Percentiles rank a stretch among this genome's conserved stretches.
These are phyloP conservation scores for Nematostella vectensis DNA, from an alignment of 92 coral and sea anemone species.

Conservation along the genomic window DNA sequence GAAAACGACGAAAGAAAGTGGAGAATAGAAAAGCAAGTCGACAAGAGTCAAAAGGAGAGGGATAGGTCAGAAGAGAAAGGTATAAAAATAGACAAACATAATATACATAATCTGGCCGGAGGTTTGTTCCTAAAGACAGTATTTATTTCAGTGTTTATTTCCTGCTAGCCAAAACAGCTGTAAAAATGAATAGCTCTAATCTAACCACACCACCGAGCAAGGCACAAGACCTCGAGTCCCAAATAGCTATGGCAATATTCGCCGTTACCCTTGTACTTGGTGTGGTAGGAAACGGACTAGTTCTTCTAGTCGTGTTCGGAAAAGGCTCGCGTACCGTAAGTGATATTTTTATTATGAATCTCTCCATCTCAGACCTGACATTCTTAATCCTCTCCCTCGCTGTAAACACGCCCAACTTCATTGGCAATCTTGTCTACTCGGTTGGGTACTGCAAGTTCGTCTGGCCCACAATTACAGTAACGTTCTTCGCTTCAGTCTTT, in stretches of 20 bases:
- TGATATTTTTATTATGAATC: slow-evolving; percentile 40
- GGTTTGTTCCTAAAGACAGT: too few species aligned
- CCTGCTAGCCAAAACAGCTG: too few species aligned
- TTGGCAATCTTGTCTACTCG: slow-evolving; percentile 20
- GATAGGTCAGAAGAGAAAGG: too few species aligned
- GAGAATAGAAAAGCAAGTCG: too few species aligned
- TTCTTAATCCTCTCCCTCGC: slow-evolving; percentile 30
- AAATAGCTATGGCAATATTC: slow-evolving; percentile 9
- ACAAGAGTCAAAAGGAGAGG: too few species aligned
- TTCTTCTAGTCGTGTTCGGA: slow-evolving; percentile 34
- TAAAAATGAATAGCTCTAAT: slow-evolving; percentile 10
- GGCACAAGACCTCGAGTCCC: background rate
- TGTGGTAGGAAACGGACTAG: slow-evolving; percentile 35
- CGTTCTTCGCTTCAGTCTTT: slow-evolving; percentile 33
- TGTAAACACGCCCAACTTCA: slow-evolving; percentile 13
- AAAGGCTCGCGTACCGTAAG: slow-evolving; percentile 33
- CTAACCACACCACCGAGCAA: background rate
- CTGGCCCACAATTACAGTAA: slow-evolving; percentile 32
- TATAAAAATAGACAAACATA: too few species aligned
- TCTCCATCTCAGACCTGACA: slow-evolving; percentile 30
- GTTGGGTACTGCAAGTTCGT: slow-evolving; percentile 24
- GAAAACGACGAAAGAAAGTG: too few species aligned
- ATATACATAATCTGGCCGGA: too few species aligned
- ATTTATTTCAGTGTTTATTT: too few species aligned
- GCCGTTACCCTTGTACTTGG: slow-evolving; percentile 22